Base-by-base conservation (phyloP, 2,797 vertebrate genomes). In the Tokudaia muenninki region DNA sequence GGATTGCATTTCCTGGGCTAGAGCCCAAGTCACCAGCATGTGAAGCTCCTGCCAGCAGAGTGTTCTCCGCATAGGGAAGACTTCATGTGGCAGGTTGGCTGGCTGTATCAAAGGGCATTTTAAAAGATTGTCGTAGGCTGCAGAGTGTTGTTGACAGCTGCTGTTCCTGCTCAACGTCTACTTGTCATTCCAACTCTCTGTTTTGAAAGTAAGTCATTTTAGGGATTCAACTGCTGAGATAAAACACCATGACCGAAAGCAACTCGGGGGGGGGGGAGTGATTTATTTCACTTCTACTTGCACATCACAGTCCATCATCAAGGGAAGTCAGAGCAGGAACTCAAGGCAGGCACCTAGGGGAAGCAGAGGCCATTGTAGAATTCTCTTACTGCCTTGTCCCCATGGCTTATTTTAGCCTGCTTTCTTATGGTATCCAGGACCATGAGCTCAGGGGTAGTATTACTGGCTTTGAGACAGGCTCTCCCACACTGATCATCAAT, bases 1-100 rank as follows among this genome's bases (percentile, higher is more conserved):
- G n/a, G 59, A 70, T 67, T 95, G 72, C 63, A 72, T 47, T 95
- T 96, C 47, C 93, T 89, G 81, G 84, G 61, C 82, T 78, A 34
- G 34, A 80, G 34, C 86, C 87, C 57, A 89, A 67, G 87, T 72
- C 34, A 9, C 44, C 74, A 57, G 67, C 86, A 83, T 6, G 22
- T 21, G 50, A 95, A 59, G 19, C 59, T 90, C 29, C 59, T 94
- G 81, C 92, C 34, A 13, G 41, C 3, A 13, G 87, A 77, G 63
- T 87, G 26, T 24, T 21, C 93, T 37, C 29, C 55, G 74, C 72
- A 79, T 29, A 31, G 22, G 19, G 50, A 79, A 90, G 88, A 96
- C 61, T 59, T 26, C 4, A 29, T 22, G 63, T 59, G 77, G 59
- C 72, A 87, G 81, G 80, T 83, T 87, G 87, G 52, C 22, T 31